Evolutionary conservation across 2,113 vertebrate species (phyloP).

Genomic region (Excalfactoria chinensis): DNA sequence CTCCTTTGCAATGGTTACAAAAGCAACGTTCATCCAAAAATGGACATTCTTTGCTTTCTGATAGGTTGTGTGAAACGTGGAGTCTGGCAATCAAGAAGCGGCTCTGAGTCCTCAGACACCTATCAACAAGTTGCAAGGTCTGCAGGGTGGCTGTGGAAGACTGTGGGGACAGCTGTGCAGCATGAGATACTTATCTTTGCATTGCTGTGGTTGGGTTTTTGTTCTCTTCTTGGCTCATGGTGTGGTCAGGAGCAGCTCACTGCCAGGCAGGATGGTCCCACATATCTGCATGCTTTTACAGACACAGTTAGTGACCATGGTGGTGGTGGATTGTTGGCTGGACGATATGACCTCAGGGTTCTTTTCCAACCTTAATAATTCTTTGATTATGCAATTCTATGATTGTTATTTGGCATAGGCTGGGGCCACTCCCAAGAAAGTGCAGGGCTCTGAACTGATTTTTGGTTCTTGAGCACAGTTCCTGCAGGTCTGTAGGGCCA

Average conservation of each 20-base stretch:
- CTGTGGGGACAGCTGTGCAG: not conserved
- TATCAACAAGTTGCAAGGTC: not conserved
- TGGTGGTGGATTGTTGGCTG: too few species aligned
- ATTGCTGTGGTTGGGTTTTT: not conserved
- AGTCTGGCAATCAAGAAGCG: not conserved
- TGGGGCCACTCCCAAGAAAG: not conserved
- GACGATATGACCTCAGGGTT: too few species aligned
- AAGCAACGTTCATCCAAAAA: not conserved
- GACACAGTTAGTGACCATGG: too few species aligned
- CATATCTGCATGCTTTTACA: not conserved
- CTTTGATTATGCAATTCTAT: too few species aligned
- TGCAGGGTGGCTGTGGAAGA: not conserved
- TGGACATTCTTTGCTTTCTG: not conserved
- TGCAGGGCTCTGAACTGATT: rapidly evolving
- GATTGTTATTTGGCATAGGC: not conserved
- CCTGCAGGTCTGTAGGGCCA: not conserved
- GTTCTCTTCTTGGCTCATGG: not conserved
- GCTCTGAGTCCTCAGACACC: not conserved
- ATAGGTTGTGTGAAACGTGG: rapidly evolving
- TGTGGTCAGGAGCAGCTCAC: rapidly evolving
- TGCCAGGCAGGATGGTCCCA: rapidly evolving
- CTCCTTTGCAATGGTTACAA: rapidly evolving
- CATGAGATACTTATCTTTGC: not conserved
- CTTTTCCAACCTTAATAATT: too few species aligned
- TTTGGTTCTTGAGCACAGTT: rapidly evolving